Evolutionary conservation across 2,888 invertebrate genomes (phyloP), one percentile per base, ranked within the genome.

Genomic region (Alsophila aescularia): DNA sequence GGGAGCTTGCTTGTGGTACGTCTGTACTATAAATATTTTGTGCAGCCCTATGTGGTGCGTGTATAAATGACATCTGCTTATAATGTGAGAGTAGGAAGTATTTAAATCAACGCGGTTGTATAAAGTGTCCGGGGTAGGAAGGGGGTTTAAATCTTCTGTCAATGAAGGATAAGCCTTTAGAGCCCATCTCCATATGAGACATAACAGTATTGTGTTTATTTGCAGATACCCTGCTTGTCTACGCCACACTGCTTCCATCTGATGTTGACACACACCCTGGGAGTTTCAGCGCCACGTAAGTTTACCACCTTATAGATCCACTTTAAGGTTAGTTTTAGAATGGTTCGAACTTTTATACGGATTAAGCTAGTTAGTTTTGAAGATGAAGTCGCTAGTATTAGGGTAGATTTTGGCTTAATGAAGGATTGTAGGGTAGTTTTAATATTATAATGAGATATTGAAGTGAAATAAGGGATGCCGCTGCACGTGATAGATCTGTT

Each of bases 181-280:
- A 35, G 29, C 31, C 41, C 45, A 50, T 50, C 55, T 35, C 6
- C 13, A 35, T 37, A 35, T 47, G 52, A 53, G 36, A 36, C 41
- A 39, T 56, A 56, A 56, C 41, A 56, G 10, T 59, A 67, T 69
- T 69, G 62, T 79, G 72, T 81, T 83, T 79, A 73, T 79, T 80
- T 77, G 66, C 87, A 87, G 87, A 84, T 79, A 81, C 84, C 58
- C 71, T 79, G 63, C 72, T 77, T 73, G 80, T 81, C 73, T 66
- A 69, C 70, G 73, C 71, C 73, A 76, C 70, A 67, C 77, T 72
- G 54, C 73, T 77, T 69, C 74, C 77, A 67, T 67, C 77, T 68
- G 67, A 70, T 72, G 73, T 75, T 69, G 75, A 73, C 69, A 68
- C 65, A 66, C 63, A 65, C 58, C 47, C 42, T 3, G 43, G 61